Evolutionary conservation across 2,797 vertebrate genomes (phyloP).

Genomic region (Sardinella longiceps): DNA sequence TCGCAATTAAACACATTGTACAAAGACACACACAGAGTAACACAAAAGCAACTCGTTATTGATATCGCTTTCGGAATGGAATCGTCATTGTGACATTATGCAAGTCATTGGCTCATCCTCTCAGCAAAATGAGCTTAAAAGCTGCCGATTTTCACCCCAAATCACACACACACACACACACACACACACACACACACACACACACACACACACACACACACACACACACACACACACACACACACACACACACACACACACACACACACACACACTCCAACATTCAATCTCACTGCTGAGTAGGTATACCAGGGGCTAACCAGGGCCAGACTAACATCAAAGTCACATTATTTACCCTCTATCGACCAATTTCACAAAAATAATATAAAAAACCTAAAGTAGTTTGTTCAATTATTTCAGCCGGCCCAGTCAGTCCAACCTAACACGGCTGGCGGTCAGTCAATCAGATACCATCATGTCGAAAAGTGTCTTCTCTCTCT

Average conservation of each 20-base stretch:
- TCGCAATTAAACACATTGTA: slow-evolving; percentile 11
- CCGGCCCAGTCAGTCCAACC: background rate
- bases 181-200: no score
- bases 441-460: background rate
- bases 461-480: background rate
- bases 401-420: background rate
- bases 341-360: background rate
- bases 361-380: background rate
- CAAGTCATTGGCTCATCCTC: background rate
- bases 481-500: background rate
- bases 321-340: background rate
- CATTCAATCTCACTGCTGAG: background rate
- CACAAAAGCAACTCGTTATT: slow-evolving; percentile 8
- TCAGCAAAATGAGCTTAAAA: background rate
- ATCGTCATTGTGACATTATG: slow-evolving; percentile 2
- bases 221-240: no score
- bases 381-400: background rate
- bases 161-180: no score
- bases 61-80: background rate
- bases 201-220: no score
- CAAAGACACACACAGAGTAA: background rate
- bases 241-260: no score
- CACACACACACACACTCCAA: no score
- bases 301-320: no score
- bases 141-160: background rate